phyloP scores from a whole-genome alignment of 2,113 vertebrate species.

The Haemorhous mexicanus region DNA sequence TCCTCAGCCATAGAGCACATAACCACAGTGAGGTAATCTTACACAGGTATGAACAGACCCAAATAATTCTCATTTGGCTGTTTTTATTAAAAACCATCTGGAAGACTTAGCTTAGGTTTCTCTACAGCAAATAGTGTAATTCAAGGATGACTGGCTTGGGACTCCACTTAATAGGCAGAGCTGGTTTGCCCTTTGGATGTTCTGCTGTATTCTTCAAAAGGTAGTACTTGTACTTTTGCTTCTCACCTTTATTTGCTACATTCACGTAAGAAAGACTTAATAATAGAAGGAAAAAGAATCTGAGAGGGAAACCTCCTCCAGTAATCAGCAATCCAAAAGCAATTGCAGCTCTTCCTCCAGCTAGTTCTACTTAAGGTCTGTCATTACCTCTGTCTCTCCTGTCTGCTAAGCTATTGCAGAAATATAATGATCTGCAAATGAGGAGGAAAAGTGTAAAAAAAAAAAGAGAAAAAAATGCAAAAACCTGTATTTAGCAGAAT shows the following conservation, averaged over 20 bases:
- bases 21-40: neutral
- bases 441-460: neutral
- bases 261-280: neutral
- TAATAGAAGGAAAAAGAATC: neutral
- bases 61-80: neutral
- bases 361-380: conserved; percentile 1
- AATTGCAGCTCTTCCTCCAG: neutral
- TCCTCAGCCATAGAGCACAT: neutral
- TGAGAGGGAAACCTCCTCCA: neutral
- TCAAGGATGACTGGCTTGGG: neutral
- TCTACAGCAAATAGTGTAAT: neutral
- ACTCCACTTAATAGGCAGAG: neutral
- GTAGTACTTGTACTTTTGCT: neutral
- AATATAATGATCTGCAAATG: neutral
- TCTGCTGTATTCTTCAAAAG: neutral
- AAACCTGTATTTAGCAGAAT: neutral
- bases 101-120: neutral
- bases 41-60: neutral
- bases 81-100: neutral
- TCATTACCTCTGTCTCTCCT: neutral
- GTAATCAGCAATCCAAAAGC: conserved; percentile 1
- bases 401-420: neutral
- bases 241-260: neutral
- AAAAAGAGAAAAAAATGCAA: neutral
- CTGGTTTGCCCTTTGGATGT: neutral